Base-by-base conservation (phyloP, 2,888 invertebrate species). In the Drosophila mulleri region DNA sequence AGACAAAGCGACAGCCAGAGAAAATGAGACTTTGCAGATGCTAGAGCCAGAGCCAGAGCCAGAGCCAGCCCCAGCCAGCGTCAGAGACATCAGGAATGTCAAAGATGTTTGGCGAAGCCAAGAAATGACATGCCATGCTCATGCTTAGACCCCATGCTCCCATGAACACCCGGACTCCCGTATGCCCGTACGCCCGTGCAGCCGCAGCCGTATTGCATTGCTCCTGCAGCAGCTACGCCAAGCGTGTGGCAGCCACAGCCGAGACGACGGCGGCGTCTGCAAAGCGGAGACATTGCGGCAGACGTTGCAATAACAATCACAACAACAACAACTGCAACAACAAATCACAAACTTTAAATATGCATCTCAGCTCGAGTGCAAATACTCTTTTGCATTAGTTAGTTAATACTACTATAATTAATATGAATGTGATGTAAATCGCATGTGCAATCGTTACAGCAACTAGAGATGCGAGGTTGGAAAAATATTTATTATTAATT, bases 71-170 rank as follows among this genome's bases (percentile, higher is more conserved):
- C 11, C 29, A 18, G 57, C 11, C 29, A 18, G 62, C 16, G 66
- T 58, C 69, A 72, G 75, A 66, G 80, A 79, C 82, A 78, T 80
- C 35, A 80, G 89, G 89, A 85, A 85, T 85, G 88, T 82, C 85
- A 88, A 74, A 89, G 88, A 85, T 85, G 88, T 78, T 82, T 88
- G 68, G 66, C 63, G 75, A 75, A 89, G 87, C 85, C 85, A 89
- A 84, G 72, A 84, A 89, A 89, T 85, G 80, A 86, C 83, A 84
- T 88, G 83, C 80, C 80, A 80, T 80, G 83, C 80, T 77, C 80
- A 77, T 77, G 80, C 78, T 74, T 62, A 75, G 79, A 73, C 79
- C 75, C 69, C 69, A 65, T 78, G 64, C 76, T 50, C 60, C 52
- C 67, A 57, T 76, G 62, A 47, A 41, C 45, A 63, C 47, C 39